phyloP scores from a whole-genome alignment of 2,113 vertebrate genomes.

The Macrotus californicus region DNA sequence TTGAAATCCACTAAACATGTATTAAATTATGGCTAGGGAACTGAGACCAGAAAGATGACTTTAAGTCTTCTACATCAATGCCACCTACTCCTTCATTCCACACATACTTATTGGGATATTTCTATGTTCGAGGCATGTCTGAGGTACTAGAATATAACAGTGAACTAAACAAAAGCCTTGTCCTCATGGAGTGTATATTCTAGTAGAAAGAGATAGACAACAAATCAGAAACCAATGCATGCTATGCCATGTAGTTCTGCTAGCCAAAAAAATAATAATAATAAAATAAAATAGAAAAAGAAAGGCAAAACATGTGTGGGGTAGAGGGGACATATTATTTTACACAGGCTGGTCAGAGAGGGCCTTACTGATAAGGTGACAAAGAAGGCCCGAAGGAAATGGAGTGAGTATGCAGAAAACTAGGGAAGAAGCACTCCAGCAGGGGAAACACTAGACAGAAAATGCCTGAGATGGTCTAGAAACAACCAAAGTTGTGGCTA shows the following conservation, averaged over 20 bases:
- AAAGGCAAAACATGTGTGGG: neutral
- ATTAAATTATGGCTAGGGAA: neutral
- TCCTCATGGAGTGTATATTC: neutral
- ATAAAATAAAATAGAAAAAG: neutral
- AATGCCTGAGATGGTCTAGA: neutral
- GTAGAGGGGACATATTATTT: neutral
- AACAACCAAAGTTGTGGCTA: neutral
- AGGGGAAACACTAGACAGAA: neutral
- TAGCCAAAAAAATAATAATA: neutral
- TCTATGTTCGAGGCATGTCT: neutral
- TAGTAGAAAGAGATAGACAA: neutral
- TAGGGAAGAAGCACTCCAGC: neutral
- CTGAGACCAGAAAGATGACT: neutral
- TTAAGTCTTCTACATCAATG: neutral
- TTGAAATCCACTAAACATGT: neutral
- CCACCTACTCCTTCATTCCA: neutral
- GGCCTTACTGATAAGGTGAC: neutral
- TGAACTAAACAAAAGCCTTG: neutral
- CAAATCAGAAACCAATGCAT: neutral
- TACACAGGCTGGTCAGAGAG: neutral
- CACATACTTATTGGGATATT: neutral
- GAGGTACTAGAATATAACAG: no score
- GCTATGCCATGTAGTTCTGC: neutral
- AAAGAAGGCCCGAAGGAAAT: neutral
- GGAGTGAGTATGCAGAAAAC: neutral